A percentile compares a stretch with the other conserved stretches of the same genome.
Evolutionary conservation across 92 coral and sea anemone species (phyloP).

Genomic region (Virgularia gustaviana): DNA sequence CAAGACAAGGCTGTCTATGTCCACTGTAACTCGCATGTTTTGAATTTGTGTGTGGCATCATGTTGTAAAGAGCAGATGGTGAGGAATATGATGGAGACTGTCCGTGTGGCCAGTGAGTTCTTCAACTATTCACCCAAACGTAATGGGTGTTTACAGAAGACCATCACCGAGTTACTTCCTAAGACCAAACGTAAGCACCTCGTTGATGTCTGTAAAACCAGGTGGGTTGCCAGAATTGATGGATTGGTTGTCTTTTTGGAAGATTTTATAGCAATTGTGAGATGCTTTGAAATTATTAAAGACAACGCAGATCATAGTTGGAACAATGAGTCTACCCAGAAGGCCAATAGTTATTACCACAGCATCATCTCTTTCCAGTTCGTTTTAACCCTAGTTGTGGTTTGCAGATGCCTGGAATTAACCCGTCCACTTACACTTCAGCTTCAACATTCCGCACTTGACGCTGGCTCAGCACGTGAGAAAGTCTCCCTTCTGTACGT

Average conservation of each 20-base stretch:
- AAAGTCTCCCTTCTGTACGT: constrained; percentile 3
- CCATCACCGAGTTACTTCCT: constrained; percentile 44
- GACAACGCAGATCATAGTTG: constrained; percentile 12
- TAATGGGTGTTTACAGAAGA: constrained; percentile 34
- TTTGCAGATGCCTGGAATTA: constrained; percentile 7
- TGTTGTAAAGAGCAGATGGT: constrained; percentile 54
- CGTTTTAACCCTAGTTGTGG: constrained; percentile 1
- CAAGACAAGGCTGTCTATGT: constrained; percentile 61
- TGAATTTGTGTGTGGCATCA: constrained; percentile 49
- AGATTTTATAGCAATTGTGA: constrained; percentile 39
- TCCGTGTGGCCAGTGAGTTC: constrained; percentile 47
- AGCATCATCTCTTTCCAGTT: neutral
- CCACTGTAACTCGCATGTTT: constrained; percentile 50
- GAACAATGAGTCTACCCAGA: constrained; percentile 9
- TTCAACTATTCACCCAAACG: constrained; percentile 58
- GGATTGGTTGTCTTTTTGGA: constrained; percentile 52
- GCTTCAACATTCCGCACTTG: neutral
- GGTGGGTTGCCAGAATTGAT: constrained; percentile 58
- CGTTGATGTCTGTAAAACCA: constrained; percentile 46
- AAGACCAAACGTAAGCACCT: constrained; percentile 43
- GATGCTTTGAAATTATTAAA: constrained; percentile 9
- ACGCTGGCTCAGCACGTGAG: constrained; percentile 22
- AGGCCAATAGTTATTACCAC: neutral
- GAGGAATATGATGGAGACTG: constrained; percentile 52
- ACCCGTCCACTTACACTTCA: constrained; percentile 27